Conservation (phyloP, 2,113 vertebrate species). For the Orientallactaga bullata region DNA sequence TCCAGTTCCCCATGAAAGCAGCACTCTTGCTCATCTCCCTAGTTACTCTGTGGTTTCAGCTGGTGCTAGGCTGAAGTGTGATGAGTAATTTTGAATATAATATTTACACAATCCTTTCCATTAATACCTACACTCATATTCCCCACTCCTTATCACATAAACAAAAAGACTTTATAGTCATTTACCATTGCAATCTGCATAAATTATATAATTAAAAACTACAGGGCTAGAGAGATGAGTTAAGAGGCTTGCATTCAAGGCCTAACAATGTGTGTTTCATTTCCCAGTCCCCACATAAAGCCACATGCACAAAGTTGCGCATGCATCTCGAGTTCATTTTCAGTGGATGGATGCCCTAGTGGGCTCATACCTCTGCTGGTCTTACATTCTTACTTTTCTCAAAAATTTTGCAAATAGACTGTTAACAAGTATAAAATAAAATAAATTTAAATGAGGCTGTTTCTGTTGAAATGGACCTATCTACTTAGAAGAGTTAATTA, state of each 20-base stretch:
- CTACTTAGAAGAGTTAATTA: conserved; percentile 62
- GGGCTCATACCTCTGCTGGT: conserved; percentile 6
- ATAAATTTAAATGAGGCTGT: conserved; percentile 41
- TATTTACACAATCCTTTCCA: conserved; percentile 23
- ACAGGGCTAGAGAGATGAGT: no score
- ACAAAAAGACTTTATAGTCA: neutral
- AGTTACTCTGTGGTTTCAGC: no score
- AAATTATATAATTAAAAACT: conserved; percentile 54
- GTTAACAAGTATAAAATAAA: conserved; percentile 31
- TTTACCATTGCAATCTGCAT: conserved; percentile 30
- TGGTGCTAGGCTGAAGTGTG: no score
- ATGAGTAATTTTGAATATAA: neutral
- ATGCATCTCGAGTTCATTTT: no score
- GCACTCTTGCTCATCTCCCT: no score
- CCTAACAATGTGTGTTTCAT: no score
- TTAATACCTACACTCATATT: neutral
- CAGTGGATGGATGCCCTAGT: neutral
- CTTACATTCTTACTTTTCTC: conserved; percentile 40
- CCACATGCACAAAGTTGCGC: no score
- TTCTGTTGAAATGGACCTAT: conserved; percentile 41
- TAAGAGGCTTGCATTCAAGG: no score
- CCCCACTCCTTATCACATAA: neutral
- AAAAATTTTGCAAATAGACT: conserved; percentile 45
- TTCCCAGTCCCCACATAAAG: no score
- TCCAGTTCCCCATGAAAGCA: no score